A percentile compares a stretch with the other conserved stretches of the same genome.
phyloP scores from a whole-genome alignment of 2,888 invertebrate genomes.

The Nasonia oneida region DNA sequence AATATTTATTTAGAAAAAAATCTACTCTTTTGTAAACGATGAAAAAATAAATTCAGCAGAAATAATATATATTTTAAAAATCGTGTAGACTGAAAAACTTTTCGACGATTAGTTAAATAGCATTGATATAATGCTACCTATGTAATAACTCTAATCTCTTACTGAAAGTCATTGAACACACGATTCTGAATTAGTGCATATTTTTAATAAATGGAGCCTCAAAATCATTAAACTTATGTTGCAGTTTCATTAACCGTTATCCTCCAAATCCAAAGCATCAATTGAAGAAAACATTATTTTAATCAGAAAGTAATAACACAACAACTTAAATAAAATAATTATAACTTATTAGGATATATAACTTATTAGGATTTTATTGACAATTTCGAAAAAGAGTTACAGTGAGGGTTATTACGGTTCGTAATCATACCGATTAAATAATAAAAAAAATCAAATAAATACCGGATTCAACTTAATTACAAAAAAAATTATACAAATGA shows the following conservation, averaged over 20 bases:
- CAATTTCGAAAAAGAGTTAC: constrained; percentile 36
- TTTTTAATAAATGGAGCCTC: constrained; percentile 79
- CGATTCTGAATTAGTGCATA: constrained; percentile 77
- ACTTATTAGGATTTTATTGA: constrained; percentile 49
- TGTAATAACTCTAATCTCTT: constrained; percentile 72
- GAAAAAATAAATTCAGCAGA: constrained; percentile 62
- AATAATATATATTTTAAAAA: constrained; percentile 75
- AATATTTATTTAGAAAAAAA: constrained; percentile 58
- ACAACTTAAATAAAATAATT: constrained; percentile 21
- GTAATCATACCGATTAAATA: constrained; percentile 28
- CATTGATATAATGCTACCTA: constrained; percentile 68
- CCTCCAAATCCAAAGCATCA: not conserved
- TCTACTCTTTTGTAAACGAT: constrained; percentile 74
- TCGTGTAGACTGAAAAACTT: constrained; percentile 70
- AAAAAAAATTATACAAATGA: constrained; percentile 5
- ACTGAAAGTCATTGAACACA: constrained; percentile 77
- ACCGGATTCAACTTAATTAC: constrained; percentile 29
- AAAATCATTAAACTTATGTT: constrained; percentile 64
- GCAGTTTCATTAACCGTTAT: constrained; percentile 36
- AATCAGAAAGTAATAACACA: not conserved
- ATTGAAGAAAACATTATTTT: too few species aligned
- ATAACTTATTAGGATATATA: constrained; percentile 44
- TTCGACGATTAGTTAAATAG: constrained; percentile 74
- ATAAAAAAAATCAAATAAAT: constrained; percentile 41
- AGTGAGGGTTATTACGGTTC: constrained; percentile 18